These are phyloP conservation scores for Mechanitis mazaeus DNA, from an alignment of 2,888 invertebrate species.

Conservation along the genomic window DNA sequence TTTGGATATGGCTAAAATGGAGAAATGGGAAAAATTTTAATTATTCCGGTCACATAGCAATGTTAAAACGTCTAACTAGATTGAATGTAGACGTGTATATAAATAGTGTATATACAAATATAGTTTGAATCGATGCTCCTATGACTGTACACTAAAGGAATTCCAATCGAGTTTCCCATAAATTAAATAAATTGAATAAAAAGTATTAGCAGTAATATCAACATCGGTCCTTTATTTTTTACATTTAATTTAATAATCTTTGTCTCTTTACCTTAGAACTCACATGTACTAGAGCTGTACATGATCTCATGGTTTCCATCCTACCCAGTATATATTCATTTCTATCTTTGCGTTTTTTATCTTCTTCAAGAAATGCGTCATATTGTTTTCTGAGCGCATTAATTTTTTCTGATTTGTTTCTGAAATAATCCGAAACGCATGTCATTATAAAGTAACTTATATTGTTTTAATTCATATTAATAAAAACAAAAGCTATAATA, in stretches of 20 bases:
- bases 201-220: too few species aligned
- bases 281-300: slow-evolving; percentile 42
- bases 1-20: neutral
- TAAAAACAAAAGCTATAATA: neutral
- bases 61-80: too few species aligned
- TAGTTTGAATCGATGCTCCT: too few species aligned
- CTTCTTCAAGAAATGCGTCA: slow-evolving; percentile 66
- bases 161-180: too few species aligned
- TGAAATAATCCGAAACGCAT: slow-evolving; percentile 33
- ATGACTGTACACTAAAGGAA: too few species aligned
- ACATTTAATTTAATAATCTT: neutral
- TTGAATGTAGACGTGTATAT: too few species aligned
- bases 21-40: neutral
- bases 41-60: too few species aligned
- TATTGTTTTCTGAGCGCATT: slow-evolving; percentile 62
- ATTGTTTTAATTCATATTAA: neutral
- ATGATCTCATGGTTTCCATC: slow-evolving; percentile 62
- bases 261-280: slow-evolving; percentile 39
- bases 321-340: slow-evolving; percentile 65
- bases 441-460: neutral
- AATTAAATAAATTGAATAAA: too few species aligned
- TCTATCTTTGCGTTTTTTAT: slow-evolving; percentile 64
- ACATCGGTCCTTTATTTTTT: neutral
- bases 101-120: too few species aligned
- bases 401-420: slow-evolving; percentile 58